Conservation (phyloP, 2,888 invertebrate species). For the Gnatocerus cornutus region DNA sequence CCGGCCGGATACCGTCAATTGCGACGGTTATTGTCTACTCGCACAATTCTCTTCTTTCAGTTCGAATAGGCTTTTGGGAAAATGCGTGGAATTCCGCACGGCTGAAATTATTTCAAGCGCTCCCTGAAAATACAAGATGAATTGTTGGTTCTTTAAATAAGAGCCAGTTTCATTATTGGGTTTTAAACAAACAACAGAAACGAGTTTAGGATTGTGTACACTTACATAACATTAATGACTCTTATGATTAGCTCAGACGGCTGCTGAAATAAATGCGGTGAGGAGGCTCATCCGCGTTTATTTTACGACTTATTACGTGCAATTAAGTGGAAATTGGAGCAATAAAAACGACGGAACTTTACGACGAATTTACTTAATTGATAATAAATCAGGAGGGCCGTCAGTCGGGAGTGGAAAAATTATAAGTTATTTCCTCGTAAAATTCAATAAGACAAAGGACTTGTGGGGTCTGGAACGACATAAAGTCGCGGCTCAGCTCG, state of each 20-base stretch:
- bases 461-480: no score
- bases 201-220: conserved; percentile 31
- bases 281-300: conserved; percentile 21
- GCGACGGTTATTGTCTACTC: no score
- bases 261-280: conserved; percentile 32
- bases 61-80: no score
- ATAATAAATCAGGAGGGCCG: conserved; percentile 25
- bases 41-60: no score
- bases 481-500: no score
- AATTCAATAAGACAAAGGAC: conserved; percentile 1
- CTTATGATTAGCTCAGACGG: conserved; percentile 28
- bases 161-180: conserved; percentile 1
- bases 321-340: conserved; percentile 39
- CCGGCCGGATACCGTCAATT: no score
- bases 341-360: conserved; percentile 28
- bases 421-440: conserved; percentile 2
- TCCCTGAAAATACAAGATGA: no score
- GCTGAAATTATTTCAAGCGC: no score
- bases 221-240: conserved; percentile 27
- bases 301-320: conserved; percentile 38
- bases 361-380: conserved; percentile 34
- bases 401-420: conserved; percentile 9
- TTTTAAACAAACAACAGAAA: conserved; percentile 7
- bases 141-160: neutral
- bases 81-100: no score